These are phyloP conservation scores for Callipepla californica DNA, from an alignment of 2,113 vertebrate genomes.

Conservation along the genomic window DNA sequence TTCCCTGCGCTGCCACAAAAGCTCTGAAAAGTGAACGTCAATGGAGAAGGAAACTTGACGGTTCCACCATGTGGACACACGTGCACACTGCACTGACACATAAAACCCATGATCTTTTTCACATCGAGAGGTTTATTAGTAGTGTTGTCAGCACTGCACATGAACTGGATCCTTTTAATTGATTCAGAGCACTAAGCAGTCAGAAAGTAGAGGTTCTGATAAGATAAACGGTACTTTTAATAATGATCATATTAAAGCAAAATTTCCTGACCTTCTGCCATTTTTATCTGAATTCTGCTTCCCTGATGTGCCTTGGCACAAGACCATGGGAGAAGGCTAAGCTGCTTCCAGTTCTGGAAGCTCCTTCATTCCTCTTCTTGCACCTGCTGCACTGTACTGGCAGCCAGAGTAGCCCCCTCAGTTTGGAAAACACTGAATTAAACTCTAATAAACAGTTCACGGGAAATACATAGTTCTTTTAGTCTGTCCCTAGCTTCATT, in stretches of 20 bases:
- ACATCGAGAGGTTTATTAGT: neutral
- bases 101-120: neutral
- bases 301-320: neutral
- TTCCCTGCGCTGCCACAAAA: slow-evolving; percentile 5
- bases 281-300: neutral
- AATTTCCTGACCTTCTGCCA: neutral
- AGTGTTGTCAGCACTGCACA: neutral
- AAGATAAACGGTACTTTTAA: neutral
- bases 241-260: neutral
- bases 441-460: slow-evolving; percentile 14
- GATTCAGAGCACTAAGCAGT: neutral
- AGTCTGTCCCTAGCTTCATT: slow-evolving; percentile 34
- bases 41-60: neutral
- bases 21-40: neutral
- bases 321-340: neutral
- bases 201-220: neutral
- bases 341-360: neutral
- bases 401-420: neutral
- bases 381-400: slow-evolving; percentile 45
- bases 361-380: neutral
- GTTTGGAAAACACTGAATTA: slow-evolving; percentile 13
- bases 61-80: neutral
- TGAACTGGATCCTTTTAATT: neutral
- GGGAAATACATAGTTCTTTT: slow-evolving; percentile 39
- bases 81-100: neutral